Evolutionary conservation across 1,140 invertebrate species (phyloP).

Genomic region (Ostrea denselamellosa): DNA sequence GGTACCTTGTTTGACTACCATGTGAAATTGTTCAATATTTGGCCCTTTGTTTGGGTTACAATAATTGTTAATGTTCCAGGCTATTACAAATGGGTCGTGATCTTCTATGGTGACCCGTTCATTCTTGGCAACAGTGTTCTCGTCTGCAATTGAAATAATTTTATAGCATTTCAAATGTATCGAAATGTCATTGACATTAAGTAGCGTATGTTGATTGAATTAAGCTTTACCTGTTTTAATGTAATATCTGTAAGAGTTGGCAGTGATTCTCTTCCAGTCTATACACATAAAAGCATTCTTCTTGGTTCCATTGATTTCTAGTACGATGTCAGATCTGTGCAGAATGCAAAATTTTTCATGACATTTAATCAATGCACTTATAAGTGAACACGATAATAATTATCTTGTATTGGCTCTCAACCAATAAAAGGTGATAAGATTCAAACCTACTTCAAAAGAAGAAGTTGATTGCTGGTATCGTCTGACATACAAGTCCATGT

Average conservation of each 20-base stretch:
- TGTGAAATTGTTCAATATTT: slow-evolving; percentile 46
- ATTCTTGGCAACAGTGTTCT: background rate
- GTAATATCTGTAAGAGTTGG: slow-evolving; percentile 46
- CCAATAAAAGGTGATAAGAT: background rate
- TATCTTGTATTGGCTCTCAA: background rate
- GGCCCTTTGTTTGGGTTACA: slow-evolving; percentile 21
- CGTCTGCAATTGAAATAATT: slow-evolving; percentile 17
- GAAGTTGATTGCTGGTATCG: slow-evolving; percentile 16
- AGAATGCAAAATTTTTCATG: background rate
- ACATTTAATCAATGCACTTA: background rate
- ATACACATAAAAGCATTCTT: slow-evolving; percentile 42
- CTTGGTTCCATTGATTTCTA: slow-evolving; percentile 32
- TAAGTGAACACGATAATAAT: background rate
- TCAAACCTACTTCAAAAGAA: slow-evolving; percentile 37
- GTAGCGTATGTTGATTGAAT: background rate
- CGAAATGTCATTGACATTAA: background rate
- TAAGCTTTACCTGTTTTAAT: slow-evolving; percentile 36
- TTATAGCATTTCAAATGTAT: background rate
- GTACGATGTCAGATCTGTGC: slow-evolving; percentile 13
- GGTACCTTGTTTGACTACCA: slow-evolving; percentile 53
- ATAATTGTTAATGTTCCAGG: slow-evolving; percentile 36
- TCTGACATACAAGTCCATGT: slow-evolving; percentile 53
- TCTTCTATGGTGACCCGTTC: slow-evolving; percentile 11
- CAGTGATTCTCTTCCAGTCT: slow-evolving; percentile 45
- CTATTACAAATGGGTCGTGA: background rate